Evolutionary conservation across 2,113 vertebrate genomes (phyloP), one percentile per base, ranked within the genome.

Genomic region (Monopterus albus): DNA sequence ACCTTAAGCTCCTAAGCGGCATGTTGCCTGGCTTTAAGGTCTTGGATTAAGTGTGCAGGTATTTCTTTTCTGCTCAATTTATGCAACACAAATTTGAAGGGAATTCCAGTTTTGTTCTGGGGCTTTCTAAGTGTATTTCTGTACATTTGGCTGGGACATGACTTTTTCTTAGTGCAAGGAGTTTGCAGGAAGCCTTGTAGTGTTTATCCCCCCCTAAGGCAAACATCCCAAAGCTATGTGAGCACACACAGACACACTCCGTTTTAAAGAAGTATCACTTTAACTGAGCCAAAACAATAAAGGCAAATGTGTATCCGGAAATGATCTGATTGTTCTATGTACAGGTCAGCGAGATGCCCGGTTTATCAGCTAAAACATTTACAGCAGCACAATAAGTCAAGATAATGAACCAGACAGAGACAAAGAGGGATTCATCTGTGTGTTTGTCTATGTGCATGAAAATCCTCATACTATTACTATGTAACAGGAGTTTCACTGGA

Each of bases 131-230:
- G n/a, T 76, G 55, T 23, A 18, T 23, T 23, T 26, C 73, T 57
- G 46, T 75, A 82, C 72, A 75, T 74, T 81, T 69, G 43, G 40
- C 61, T 63, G 51, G 65, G 57, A 35, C 46, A 47, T 18, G 39
- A 72, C 39, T 51, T 77, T 80, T 49, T 55, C 14, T 40, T 64
- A 49, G 79, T 57, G 46, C 55, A 67, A 14, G 33, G 50, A 51
- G 29, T 71, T 47, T 47, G 38, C 23, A 56, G 65, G 64, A 77
- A 51, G 64, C 42, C 67, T 81, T 82, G 75, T 78, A 62, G 55
- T 71, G 67, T 79, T 75, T 79, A 60, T 78, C 59, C 47, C 21
- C 68, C 71, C 65, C 63, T 63, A 12, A 83, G 78, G 70, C 79
- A 70, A 78, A 82, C 57, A 28, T 52, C 65, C 67, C 58, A 71